Evolutionary conservation across 2,888 invertebrate genomes (phyloP), one percentile per base, ranked within the genome.

Genomic region (Platycheirus albimanus): DNA sequence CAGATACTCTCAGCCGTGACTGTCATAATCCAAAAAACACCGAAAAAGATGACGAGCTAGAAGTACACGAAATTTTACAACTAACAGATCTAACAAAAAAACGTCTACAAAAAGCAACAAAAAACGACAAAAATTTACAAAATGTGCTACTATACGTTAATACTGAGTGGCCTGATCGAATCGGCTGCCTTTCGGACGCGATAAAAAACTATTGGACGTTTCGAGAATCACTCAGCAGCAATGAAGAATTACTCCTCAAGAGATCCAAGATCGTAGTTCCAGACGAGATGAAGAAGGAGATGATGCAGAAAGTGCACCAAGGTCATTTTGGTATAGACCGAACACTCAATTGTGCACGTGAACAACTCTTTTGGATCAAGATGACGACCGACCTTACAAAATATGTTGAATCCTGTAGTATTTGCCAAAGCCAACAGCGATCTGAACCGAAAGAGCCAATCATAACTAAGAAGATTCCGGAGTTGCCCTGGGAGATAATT

Each of bases 1-100:
- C 78, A 15, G 85, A 85, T 56, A 24, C 47, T 3, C 58, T 75
- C 13, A 69, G 54, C 45, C 61, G 85, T 54, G 84, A 85, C 51
- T 74, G 77, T 54, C 11, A 33, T 6, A 63, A 47, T 33, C 5
- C 33, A 58, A 33, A 17, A 70, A 28, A 30, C 45, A 17, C 51
- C 8, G 19, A 75, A 30, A 51, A 58, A 61, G 66, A 72, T 17
- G 71, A 54, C 4, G 71, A 85, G 28, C 33, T 63, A n/a, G 45
- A 63, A n/a, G 20, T 36, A 47, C 63, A 63, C 4, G 28, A 58
- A 30, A 66, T 15, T 24, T 13, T 51, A 19, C 38, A 38, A 38
- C 13, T 38, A 38, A 38, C 38, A 38, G 38, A 38, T 38, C 2
- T 38, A 38, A 38, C 38, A 51, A 58, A 58, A 58, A 7, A 58